Evolutionary conservation across 1,140 invertebrate species (phyloP).

Genomic region (Charaxes varanes): DNA sequence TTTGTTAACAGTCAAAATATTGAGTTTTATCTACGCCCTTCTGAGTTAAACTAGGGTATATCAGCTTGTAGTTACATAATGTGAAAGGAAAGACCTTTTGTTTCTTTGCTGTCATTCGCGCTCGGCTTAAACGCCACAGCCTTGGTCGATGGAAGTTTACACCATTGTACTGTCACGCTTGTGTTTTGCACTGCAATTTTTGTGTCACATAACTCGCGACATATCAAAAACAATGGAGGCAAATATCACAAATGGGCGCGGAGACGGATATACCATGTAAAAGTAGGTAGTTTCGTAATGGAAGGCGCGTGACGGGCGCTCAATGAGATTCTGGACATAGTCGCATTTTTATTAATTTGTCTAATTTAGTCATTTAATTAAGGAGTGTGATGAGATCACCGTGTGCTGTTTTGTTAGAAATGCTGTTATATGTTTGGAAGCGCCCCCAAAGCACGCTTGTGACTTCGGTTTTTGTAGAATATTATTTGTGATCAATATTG

Average conservation of each 20-base stretch:
- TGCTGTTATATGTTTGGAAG: constrained; percentile 35
- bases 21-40: too few species aligned
- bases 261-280: too few species aligned
- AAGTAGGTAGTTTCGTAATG: background rate
- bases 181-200: background rate
- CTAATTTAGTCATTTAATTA: constrained; percentile 43
- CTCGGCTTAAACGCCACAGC: constrained; percentile 10
- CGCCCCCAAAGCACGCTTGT: constrained; percentile 35
- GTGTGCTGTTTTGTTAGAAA: constrained; percentile 24
- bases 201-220: constrained; percentile 1
- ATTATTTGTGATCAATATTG: constrained; percentile 8
- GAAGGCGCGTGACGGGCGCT: constrained; percentile 4
- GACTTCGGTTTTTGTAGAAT: constrained; percentile 22
- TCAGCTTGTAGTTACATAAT: constrained; percentile 9
- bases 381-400: constrained; percentile 50
- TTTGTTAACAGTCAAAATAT: too few species aligned
- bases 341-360: constrained; percentile 38
- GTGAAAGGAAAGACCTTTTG: constrained; percentile 18
- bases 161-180: constrained; percentile 12
- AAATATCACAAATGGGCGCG: constrained; percentile 4
- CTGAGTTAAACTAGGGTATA: too few species aligned
- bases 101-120: constrained; percentile 16
- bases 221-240: background rate
- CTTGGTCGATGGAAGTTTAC: constrained; percentile 12
- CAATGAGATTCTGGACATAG: constrained; percentile 23